These are phyloP conservation scores for Oreocharis arfaki DNA, from an alignment of 2,113 vertebrate species.

Conservation along the genomic window DNA sequence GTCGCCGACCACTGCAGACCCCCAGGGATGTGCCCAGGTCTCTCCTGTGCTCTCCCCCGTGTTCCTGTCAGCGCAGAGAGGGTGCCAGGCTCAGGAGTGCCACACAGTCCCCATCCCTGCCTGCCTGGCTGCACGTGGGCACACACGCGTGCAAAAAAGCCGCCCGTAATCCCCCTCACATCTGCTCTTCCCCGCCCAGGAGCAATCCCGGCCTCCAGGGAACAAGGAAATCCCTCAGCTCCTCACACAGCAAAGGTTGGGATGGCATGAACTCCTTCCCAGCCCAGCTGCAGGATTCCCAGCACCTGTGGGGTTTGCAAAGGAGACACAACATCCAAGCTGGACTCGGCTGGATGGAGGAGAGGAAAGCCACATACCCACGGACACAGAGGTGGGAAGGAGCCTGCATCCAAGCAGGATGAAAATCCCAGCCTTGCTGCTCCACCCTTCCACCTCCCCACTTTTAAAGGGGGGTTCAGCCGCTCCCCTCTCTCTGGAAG, in stretches of 20 bases:
- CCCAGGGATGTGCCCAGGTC: not conserved
- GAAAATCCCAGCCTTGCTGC: not conserved
- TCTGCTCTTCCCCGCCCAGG: not conserved
- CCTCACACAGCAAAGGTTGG: accelerated
- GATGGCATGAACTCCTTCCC: not conserved
- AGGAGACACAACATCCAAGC: not conserved
- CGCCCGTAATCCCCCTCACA: not conserved
- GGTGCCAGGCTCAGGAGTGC: not conserved
- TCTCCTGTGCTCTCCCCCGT: accelerated
- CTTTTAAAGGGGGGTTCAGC: not conserved
- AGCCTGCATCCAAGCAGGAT: accelerated
- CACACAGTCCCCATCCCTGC: accelerated
- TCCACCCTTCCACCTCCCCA: not conserved
- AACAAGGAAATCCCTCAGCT: accelerated
- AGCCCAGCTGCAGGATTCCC: not conserved
- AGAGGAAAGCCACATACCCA: not conserved
- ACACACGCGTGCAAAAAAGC: not conserved
- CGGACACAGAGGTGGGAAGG: not conserved
- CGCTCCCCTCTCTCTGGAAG: not conserved
- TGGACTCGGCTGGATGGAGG: not conserved
- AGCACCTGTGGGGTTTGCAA: accelerated
- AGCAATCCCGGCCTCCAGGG: accelerated
- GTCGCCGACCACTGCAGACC: accelerated
- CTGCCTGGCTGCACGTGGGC: not conserved
- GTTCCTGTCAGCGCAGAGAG: accelerated